Conservation (phyloP, 2,113 vertebrate species). For the Mastomys natalensis region DNA sequence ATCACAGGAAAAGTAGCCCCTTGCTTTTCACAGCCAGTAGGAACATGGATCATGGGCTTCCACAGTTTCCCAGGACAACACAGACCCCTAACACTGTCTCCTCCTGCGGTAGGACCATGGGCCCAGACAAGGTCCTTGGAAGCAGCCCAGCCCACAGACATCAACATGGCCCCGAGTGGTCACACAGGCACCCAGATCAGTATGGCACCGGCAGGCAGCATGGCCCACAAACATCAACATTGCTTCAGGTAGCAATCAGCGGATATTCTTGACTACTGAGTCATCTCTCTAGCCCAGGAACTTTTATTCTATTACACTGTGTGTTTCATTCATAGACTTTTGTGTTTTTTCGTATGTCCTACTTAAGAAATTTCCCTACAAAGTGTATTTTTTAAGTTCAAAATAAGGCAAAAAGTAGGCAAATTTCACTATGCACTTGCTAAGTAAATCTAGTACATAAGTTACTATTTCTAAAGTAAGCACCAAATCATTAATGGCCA, state of each 20-base stretch:
- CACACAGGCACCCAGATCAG: neutral
- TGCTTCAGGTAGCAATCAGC: neutral
- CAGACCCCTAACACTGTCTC: neutral
- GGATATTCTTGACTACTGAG: neutral
- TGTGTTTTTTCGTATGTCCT: neutral
- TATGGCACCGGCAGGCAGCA: no score
- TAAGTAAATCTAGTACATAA: neutral
- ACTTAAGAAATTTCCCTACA: neutral
- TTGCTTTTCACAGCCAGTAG: neutral
- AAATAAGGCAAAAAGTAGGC: conserved; percentile 9
- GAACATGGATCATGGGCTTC: neutral
- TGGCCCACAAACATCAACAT: neutral
- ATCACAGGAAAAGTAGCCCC: neutral
- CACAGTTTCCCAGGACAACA: neutral
- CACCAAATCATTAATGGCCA: neutral
- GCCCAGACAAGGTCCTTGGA: no score
- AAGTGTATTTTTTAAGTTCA: neutral
- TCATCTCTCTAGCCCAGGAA: neutral
- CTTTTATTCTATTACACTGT: neutral
- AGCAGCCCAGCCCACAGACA: no score
- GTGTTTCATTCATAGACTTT: neutral
- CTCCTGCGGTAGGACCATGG: no score
- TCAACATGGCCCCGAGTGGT: neutral
- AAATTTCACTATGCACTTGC: conserved; percentile 16
- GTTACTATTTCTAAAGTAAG: neutral